phyloP scores from a whole-genome alignment of 2,888 invertebrate species.

The Ischnus inquisitorius region DNA sequence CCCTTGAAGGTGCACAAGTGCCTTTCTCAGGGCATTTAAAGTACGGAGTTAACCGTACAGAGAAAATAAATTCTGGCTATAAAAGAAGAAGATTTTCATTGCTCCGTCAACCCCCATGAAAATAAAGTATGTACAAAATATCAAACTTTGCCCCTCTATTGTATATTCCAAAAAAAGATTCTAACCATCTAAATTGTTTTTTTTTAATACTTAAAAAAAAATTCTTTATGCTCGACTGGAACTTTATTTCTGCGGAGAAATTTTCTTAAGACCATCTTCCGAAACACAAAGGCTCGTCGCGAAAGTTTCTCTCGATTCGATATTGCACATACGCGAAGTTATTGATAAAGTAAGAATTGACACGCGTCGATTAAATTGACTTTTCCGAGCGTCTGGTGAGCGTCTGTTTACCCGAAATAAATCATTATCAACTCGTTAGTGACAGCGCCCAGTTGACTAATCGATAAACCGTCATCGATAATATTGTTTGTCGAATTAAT shows the following conservation, averaged over 20 bases:
- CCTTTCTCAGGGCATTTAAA: neutral
- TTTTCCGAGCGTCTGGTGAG: slow-evolving; percentile 9
- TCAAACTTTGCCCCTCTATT: too few relatives aligned
- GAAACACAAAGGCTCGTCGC: neutral
- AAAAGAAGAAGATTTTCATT: neutral
- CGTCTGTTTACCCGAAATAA: slow-evolving; percentile 35
- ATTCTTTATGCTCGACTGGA: too few relatives aligned
- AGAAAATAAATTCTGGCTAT: neutral
- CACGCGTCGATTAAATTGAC: neutral
- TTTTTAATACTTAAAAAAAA: too few relatives aligned
- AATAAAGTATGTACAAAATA: too few relatives aligned
- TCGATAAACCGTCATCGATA: slow-evolving; percentile 37
- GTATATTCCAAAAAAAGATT: too few relatives aligned
- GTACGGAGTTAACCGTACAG: neutral
- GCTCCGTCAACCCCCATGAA: too few relatives aligned
- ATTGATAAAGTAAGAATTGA: neutral
- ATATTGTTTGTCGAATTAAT: slow-evolving; percentile 37
- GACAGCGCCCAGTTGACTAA: slow-evolving; percentile 46
- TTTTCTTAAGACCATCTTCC: too few relatives aligned
- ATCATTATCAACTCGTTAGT: slow-evolving; percentile 16
- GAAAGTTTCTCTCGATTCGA: neutral
- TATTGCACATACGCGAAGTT: neutral
- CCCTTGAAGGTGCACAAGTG: slow-evolving; percentile 4
- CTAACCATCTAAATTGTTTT: too few relatives aligned
- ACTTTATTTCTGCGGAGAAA: too few relatives aligned